Evolutionary conservation across 2,888 invertebrate species (phyloP), one percentile per base, ranked within the genome.

Genomic region (Phengaris alcon): DNA sequence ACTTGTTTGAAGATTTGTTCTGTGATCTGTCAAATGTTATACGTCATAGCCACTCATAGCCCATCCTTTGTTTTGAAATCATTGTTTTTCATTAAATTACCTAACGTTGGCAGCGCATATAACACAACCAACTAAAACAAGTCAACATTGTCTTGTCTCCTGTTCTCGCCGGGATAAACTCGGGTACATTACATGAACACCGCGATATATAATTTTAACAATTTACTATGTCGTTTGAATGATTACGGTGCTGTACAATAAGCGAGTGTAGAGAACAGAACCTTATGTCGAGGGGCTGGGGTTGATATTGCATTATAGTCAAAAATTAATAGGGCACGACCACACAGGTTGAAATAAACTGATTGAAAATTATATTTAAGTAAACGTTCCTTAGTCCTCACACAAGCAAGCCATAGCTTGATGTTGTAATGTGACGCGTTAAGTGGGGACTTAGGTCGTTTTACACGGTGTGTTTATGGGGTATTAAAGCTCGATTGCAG

Each of bases 151-250:
- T n/a, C n/a, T n/a, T n/a, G n/a, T 64, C 35, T 64, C 35, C 64
- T 64, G 64, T 64, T 64, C 64, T 35, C 64, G 64, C 64, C 6
- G 64, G 64, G 12, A 35, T 64, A 64, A 13, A 6, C 64, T 64
- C 64, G 12, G 52, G 59, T 70, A 59, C 70, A 75, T 68, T 68
- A 51, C 70, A 55, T 48, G 69, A 75, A 75, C 51, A 70, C 48
- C 75, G 55, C 75, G 48, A 70, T 75, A 35, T 75, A 59, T 75
- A 75, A 75, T 75, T 75, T 75, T 70, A 75, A 75, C 69, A 75
- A 75, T 55, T 70, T 75, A 75, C 69, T 69, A 70, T 84, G 82
- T 84, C 83, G 84, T 83, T 84, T 82, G 80, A 81, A 80, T 82
- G 84, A 84, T 84, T 84, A 84, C 81, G 83, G 83, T 79, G 77